Evolutionary conservation across 1,140 invertebrate species (phyloP), one percentile per base, ranked within the genome.

Genomic region (Anastrepha ludens): DNA sequence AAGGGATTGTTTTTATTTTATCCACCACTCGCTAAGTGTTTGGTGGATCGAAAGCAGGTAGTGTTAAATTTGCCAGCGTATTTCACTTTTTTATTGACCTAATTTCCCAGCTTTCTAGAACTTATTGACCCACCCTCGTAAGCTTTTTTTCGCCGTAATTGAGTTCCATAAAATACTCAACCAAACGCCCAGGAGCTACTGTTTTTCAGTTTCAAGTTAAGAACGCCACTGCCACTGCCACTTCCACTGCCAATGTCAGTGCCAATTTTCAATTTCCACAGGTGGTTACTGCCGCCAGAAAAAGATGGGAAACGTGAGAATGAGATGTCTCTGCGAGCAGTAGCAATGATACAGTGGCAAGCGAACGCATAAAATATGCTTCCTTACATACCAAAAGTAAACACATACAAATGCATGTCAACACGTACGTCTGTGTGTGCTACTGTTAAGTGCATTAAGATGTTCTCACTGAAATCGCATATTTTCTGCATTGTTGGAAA

Each of bases 371-470:
- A 8, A 55, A 17, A 74, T 3, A 7, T 74, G 3, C 67, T 74
- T 5, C 41, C 15, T 74, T 41, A 47, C 44, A 17, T 6, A 41
- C 3, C 13, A 47, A 9, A 74, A 47, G 39, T 62, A 62, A 62
- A 62, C 60, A 50, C 15, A 58, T 5, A 55, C 13, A 55, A 8
- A 15, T 2, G 1, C 7, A 3, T 41, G 50, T 55, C 50, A 55
- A 47, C 81, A 58, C 17, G 39, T 47, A 74, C 58, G 81, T 13
- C 4, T 29, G 29, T 17, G n/a, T 60, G 50, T 39, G 29, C 86
- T 90, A 41, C 67, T n/a, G 85, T 90, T 92, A 92, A 92, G 91
- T 92, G 91, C 91, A 92, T 92, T 92, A 92, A 92, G 90, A 91
- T 92, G 91, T 92, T 91, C 88, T 88, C 47, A 70, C 47, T 78